Base-by-base conservation (phyloP, 2,113 vertebrate genomes). In the Eubucco bourcierii region DNA sequence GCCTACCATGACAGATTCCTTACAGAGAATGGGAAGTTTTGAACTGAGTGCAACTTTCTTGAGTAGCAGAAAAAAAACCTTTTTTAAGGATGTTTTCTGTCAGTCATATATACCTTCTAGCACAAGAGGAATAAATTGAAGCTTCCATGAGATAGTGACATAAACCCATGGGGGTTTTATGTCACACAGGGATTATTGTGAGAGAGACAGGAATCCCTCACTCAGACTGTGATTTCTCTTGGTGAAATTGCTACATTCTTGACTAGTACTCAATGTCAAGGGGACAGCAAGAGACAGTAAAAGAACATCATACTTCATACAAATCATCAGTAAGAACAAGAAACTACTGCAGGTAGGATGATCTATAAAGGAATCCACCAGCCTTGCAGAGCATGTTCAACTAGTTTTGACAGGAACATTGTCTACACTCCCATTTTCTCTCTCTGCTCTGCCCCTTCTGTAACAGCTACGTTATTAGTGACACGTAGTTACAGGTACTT, bases 41-140 rank as follows among this genome's bases (percentile, higher is more conserved):
- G 61, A 70, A 56, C 6, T 11, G 63, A 83, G 19, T 4, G 6
- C 52, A 66, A 80, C 46, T 39, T 50, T 19, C n/a, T 53, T 1
- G 2, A 82, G 75, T 9, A 47, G 47, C 24, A 76, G 70, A 90
- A 70, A 84, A 75, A 90, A 88, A 80, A 14, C 53, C 41, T 24
- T 88, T 89, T 95, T 80, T 8, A 63, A 59, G 72, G 61, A 10
- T 81, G 24, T 65, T 90, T 84, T 39, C 65, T 88, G 74, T 94
- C 82, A 85, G n/a, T 91, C 60, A 28, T 2, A 0, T 37, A 52
- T 37, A 53, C 64, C 47, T 90, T 74, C 53, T 71, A 34, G 41
- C 44, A 71, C 52, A 72, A 53, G 61, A 70, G 75, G 41, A 64
- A 79, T 74, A 80, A 80, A 78, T 84, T 75, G 29, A 37, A 68